Conservation (phyloP, 2,113 vertebrate genomes). For the Pygoscelis adeliae region DNA sequence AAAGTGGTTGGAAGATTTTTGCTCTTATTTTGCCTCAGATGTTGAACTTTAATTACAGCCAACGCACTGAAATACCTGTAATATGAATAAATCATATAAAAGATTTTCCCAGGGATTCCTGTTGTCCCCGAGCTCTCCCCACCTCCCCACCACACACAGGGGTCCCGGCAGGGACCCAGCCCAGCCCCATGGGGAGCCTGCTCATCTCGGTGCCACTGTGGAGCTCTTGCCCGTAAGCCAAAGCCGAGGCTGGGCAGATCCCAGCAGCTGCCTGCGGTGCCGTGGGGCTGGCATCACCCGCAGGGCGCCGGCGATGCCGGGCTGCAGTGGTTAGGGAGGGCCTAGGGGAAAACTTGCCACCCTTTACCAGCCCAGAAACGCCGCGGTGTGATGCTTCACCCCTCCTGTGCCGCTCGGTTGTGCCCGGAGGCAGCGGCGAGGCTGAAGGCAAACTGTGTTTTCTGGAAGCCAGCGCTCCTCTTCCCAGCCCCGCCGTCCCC, state of each 20-base stretch:
- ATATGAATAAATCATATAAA: not conserved
- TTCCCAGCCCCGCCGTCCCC: not conserved
- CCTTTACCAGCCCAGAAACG: not conserved
- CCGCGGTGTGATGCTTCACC: not conserved
- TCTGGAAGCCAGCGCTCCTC: not conserved
- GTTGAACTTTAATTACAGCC: conserved; percentile 59
- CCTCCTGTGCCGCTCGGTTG: not conserved
- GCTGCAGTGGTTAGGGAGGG: not conserved
- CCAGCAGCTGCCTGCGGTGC: not conserved
- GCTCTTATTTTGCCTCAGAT: conserved; percentile 61
- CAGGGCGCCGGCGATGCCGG: not conserved
- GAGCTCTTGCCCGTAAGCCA: not conserved
- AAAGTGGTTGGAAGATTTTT: conserved; percentile 62
- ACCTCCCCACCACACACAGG: accelerated
- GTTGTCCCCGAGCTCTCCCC: not conserved
- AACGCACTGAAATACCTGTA: conserved; percentile 25
- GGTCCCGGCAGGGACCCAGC: not conserved
- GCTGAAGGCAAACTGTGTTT: not conserved
- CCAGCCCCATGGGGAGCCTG: accelerated
- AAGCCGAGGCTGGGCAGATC: not conserved
- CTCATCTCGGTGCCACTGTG: accelerated
- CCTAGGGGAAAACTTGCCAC: not conserved
- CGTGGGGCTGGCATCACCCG: not conserved
- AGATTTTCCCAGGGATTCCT: not conserved
- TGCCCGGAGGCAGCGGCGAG: not conserved